A percentile compares a stretch with the other conserved stretches of the same genome.
These are phyloP conservation scores for Dendrocopos noguchii DNA, from an alignment of 2,113 vertebrate species.

Conservation along the genomic window DNA sequence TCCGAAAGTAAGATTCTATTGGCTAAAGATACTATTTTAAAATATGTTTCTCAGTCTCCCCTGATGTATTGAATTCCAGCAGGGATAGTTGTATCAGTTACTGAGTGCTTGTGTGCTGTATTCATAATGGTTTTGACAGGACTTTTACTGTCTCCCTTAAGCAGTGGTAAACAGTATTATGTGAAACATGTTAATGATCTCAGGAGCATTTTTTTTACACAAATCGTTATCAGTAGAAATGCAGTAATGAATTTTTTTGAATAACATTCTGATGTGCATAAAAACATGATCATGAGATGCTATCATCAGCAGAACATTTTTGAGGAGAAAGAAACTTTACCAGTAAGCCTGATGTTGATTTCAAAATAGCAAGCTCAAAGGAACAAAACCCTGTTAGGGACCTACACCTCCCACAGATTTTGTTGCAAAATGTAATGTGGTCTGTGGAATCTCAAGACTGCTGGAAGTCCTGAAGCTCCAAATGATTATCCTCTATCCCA, in stretches of 20 bases:
- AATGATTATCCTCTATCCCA: background rate
- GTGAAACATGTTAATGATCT: background rate
- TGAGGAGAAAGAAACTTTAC: background rate
- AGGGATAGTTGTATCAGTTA: background rate
- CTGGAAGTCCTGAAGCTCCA: background rate
- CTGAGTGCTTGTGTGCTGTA: background rate
- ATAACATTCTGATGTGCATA: background rate
- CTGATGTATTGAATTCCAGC: background rate
- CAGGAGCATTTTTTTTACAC: background rate
- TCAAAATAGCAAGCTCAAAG: background rate
- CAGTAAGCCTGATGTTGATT: background rate
- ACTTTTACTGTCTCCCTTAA: background rate
- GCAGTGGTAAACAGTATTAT: background rate
- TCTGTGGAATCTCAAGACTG: background rate
- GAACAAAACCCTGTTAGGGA: background rate
- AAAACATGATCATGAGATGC: background rate
- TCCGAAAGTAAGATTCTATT: background rate
- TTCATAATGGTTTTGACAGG: background rate
- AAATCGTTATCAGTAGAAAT: background rate
- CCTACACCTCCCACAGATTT: background rate
- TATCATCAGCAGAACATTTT: background rate
- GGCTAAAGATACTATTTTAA: background rate
- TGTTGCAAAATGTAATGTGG: background rate
- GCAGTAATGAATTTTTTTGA: accelerated
- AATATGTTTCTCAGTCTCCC: background rate